Conservation (phyloP, 2,797 vertebrate genomes). For the Cirrhinus molitorella region DNA sequence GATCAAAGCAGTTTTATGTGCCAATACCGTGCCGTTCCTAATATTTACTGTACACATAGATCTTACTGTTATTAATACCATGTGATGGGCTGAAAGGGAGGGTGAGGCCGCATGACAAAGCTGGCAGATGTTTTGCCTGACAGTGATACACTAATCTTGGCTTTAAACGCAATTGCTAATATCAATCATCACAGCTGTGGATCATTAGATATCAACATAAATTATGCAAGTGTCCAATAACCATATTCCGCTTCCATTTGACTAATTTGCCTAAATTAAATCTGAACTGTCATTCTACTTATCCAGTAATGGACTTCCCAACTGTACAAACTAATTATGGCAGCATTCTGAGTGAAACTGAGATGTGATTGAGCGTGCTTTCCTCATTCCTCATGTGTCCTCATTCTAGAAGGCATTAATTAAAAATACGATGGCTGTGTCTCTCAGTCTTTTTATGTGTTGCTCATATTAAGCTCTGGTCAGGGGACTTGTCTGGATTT, state of each 20-base stretch:
- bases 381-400: conserved; percentile 26
- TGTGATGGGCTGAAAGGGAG: background rate
- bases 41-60: conserved; percentile 26
- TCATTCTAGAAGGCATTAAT: conserved; percentile 33
- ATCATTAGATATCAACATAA: conserved; percentile 5
- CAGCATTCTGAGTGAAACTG: conserved; percentile 15
- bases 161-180: background rate
- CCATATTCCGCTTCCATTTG: background rate
- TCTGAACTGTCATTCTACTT: conserved; percentile 4
- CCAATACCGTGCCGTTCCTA: background rate
- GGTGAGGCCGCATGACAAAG: conserved; percentile 18
- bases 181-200: background rate
- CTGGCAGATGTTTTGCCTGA: conserved; percentile 14
- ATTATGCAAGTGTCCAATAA: conserved; percentile 8
- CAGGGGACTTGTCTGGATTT: conserved; percentile 34
- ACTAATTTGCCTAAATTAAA: background rate
- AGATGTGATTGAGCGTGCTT: conserved; percentile 16
- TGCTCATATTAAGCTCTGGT: conserved; percentile 49
- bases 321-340: conserved; percentile 27
- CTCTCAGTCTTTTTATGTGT: conserved; percentile 44
- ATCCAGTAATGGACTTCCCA: background rate
- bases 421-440: conserved; percentile 35
- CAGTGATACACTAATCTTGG: conserved; percentile 4
- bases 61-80: conserved; percentile 20
- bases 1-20: background rate